Percentiles rank a stretch among this genome's conserved stretches.
These are phyloP conservation scores for Atlantisia rogersi DNA, from an alignment of 2,113 vertebrate species.

Conservation along the genomic window DNA sequence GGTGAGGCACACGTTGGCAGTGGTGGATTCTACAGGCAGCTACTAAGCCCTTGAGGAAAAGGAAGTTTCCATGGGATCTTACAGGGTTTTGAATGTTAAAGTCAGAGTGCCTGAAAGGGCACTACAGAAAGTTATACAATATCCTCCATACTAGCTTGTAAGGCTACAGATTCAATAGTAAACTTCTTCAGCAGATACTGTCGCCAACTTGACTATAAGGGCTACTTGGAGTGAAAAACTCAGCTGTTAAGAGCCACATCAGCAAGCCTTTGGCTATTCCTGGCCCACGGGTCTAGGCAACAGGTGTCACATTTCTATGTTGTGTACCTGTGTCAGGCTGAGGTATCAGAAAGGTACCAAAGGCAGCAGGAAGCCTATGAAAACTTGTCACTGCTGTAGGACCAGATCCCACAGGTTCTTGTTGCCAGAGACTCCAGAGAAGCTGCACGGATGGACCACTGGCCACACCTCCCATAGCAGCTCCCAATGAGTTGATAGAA, in stretches of 20 bases:
- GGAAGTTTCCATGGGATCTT: not conserved
- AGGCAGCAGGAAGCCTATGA: not conserved
- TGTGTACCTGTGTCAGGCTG: not conserved
- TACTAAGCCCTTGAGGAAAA: not conserved
- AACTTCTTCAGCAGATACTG: not conserved
- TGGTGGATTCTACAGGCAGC: not conserved
- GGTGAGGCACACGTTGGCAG: fast-evolving
- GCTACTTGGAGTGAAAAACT: not conserved
- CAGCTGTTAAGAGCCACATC: not conserved
- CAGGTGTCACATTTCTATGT: fast-evolving
- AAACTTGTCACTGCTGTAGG: not conserved
- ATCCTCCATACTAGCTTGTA: not conserved
- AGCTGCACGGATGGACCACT: not conserved
- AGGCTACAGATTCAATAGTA: not conserved
- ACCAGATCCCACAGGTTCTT: not conserved
- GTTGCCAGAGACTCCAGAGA: not conserved
- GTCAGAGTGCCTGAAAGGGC: not conserved
- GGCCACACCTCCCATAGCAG: not conserved
- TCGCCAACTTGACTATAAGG: not conserved
- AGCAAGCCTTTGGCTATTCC: not conserved
- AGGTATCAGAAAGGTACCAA: not conserved
- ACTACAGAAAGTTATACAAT: not conserved
- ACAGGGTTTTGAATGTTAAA: not conserved
- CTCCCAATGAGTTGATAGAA: not conserved
- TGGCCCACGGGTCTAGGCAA: not conserved